Base-by-base conservation (phyloP, 2,113 vertebrate species). In the Neofelis nebulosa region DNA sequence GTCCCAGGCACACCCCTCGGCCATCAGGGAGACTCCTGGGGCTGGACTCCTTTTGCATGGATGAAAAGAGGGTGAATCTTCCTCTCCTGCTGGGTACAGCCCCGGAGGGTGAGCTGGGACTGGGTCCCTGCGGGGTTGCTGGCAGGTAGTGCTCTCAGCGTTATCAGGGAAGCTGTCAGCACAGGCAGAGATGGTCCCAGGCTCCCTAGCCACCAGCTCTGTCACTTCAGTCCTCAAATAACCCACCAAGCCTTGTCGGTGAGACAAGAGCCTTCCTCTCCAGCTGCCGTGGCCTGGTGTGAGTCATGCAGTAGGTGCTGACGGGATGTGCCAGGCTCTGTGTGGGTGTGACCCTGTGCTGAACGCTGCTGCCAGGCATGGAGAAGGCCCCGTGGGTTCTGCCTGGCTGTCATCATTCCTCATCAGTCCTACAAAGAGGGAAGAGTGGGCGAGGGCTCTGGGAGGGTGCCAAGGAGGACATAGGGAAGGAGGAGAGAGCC, bases 401-500 rank as follows among this genome's bases (percentile, higher is more conserved):
- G n/a, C 27, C 16, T 15, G 1, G 33, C 9, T n/a, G 15, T 23
- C 69, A 21, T 84, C 69, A 36, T 45, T n/a, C 12, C 48, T 41
- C 68, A 13, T 38, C n/a, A 13, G 29, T 68, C 41, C 18, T n/a
- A 23, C 29, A 29, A 52, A 71, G 14, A 41, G 25, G 38, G n/a
- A 52, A n/a, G 41, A 1, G 9, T n/a, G 27, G 65, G 71, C 0
- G 8, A 0, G 0, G 25, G 8, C 79, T 78, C 63, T 71, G 45
- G 9, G 61, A 76, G 9, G n/a, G 31, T 2, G 25, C 57, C 38
- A 33, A 31, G 29, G 71, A 66, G 11, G 21, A 55, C 12, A 12
- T 1, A 19, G 61, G 41, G 23, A 33, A 19, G 65, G 36, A 55
- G n/a, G 14, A 27, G n/a, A 66, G 12, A 55, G 48, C n/a, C 0